Base-by-base conservation (phyloP, 1,140 invertebrate species). In the Procambarus clarkii region DNA sequence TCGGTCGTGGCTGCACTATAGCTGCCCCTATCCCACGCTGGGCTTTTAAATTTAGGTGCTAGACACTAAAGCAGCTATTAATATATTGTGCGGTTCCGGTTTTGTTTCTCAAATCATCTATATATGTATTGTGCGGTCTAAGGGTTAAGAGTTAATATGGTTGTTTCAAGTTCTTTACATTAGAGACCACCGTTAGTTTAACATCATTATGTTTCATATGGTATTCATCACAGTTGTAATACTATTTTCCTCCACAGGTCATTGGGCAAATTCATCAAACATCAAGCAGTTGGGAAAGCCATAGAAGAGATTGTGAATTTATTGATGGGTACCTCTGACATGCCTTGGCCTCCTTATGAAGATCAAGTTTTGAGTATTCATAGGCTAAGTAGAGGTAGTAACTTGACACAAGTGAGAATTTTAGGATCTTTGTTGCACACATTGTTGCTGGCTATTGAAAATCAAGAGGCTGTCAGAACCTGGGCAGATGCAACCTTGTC, bases 341-440 rank as follows among this genome's bases (percentile, higher is more conserved):
- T 85, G 24, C 48, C 4, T n/a, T 85, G 81, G 76, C 88, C 88
- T 71, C 74, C 13, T 8, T 91, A 78, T 69, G 88, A 91, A 45
- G 77, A 79, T 74, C 88, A 91, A 58, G 76, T 48, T 18, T 13
- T 91, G 58, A 85, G 88, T 48, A 79, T 85, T 45, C 44, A 45
- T 9, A 91, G 76, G 21, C 58, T 91, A 8, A 91, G 45, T 15
- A 9, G 50, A 45, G 82, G 88, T n/a, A 91, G 88, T n/a, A 50
- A 18, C 77, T 64, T 91, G 60, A 71, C 81, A 48, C 74, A 80
- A 45, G 54, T 85, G 34, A 79, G 21, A 64, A 71, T 84, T 21
- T 24, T 50, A 21, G 81, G 46, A 58, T 91, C 81, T 15, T 74
- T 91, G 18, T 50, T 91, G 46, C 81, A 91, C n/a, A 78, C 82